Evolutionary conservation across 1,140 invertebrate genomes (phyloP), one percentile per base, ranked within the genome.

Genomic region (Drosophila pallidifrons): DNA sequence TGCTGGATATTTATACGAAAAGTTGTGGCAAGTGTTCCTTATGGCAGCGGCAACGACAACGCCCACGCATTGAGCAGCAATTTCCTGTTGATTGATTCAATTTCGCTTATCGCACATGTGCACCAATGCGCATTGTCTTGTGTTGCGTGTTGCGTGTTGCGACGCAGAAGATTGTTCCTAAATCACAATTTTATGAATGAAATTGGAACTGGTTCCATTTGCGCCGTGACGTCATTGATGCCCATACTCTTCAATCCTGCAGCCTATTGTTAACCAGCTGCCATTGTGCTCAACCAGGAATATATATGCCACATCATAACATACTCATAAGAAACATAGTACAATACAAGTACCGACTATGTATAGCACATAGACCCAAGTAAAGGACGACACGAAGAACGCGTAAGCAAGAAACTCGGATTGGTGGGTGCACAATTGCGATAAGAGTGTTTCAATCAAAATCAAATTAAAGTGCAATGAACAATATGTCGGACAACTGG

Each of bases 91-190:
- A 92, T 91, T 92, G 82, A 92, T 92, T 92, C 73, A 81, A 88
- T 92, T 92, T 70, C 59, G 73, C 89, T 92, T 92, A 92, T 92
- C 91, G 88, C 88, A 91, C 82, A 90, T 92, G 91, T 88, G 89
- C 91, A 92, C 91, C 82, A 91, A 47, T 85, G 88, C 77, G 66
- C 57, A 43, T 49, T 51, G 41, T 28, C 1, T 15, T 54, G 49
- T 45, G n/a, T 54, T 60, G 54, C 79, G 8, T 5, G 43, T 20
- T 3, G 20, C 20, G 20, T 25, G 20, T 25, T 25, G 20, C 20
- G 20, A 25, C 20, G 20, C 20, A 25, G 20, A 25, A 25, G n/a
- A 6, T 46, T 35, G 47, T 47, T 64, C 63, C 49, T 75, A 65
- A 61, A 43, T 45, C 63, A 46, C 35, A 38, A 32, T 70, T 70